Evolutionary conservation across 2,888 invertebrate genomes (phyloP).

Genomic region (Proisotoma minuta): DNA sequence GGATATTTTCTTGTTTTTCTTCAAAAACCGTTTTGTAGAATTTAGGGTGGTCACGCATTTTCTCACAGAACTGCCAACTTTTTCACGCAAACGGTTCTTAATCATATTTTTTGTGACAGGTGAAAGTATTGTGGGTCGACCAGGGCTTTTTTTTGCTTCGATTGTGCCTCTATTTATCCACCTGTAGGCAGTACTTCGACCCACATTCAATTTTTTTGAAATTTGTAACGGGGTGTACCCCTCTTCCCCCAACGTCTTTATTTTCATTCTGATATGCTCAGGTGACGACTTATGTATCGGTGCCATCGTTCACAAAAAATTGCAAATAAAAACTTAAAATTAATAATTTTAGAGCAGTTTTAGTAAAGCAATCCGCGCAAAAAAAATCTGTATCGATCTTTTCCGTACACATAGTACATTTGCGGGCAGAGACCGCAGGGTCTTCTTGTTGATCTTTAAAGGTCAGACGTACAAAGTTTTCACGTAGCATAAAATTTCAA

Average conservation of each 20-base stretch:
- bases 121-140: neutral
- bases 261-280: neutral
- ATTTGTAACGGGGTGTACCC: neutral
- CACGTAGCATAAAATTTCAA: no score
- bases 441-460: no score
- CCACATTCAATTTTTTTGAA: neutral
- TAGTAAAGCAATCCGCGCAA: no score
- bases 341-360: no score
- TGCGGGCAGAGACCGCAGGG: no score
- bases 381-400: no score
- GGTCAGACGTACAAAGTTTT: no score
- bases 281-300: no score
- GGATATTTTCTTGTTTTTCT: neutral
- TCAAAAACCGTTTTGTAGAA: neutral
- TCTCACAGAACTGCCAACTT: neutral
- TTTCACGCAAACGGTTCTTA: neutral
- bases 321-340: no score
- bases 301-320: no score
- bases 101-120: neutral
- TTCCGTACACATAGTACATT: no score
- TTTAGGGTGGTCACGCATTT: neutral
- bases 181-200: neutral
- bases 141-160: neutral
- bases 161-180: neutral
- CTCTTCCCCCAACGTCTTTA: neutral